Percentiles rank a stretch among this genome's conserved stretches.
phyloP scores from a whole-genome alignment of 2,797 vertebrate genomes.

The Anguilla anguilla region DNA sequence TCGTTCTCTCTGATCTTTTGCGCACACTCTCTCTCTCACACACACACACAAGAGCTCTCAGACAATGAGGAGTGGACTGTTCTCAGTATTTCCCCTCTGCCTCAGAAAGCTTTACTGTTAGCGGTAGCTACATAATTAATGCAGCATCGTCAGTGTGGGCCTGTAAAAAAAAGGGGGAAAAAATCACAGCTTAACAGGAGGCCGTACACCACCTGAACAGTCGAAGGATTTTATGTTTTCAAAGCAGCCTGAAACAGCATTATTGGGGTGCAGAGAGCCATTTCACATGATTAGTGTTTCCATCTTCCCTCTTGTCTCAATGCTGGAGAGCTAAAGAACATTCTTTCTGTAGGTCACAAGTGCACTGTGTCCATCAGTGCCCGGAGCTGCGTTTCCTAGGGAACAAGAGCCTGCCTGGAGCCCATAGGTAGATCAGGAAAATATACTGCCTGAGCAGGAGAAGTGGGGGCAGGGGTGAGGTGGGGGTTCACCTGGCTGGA shows the following conservation, averaged over 20 bases:
- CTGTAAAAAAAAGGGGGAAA: not conserved
- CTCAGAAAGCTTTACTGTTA: not conserved
- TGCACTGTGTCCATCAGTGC: conserved; percentile 63
- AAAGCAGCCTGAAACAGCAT: conserved; percentile 48
- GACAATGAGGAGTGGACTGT: not conserved
- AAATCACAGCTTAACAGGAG: not conserved
- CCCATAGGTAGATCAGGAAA: conserved; percentile 46
- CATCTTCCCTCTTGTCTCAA: conserved; percentile 52
- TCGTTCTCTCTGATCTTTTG: conserved; percentile 21
- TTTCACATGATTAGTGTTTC: conserved; percentile 57
- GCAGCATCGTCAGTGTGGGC: not conserved
- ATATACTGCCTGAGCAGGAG: conserved; percentile 51
- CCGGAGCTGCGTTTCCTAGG: conserved; percentile 70
- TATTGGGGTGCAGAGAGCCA: conserved; percentile 13
- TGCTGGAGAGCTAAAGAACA: conserved; percentile 50
- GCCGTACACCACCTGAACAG: not conserved
- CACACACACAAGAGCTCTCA: not conserved
- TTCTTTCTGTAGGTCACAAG: conserved; percentile 57
- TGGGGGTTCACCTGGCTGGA: conserved; percentile 14
- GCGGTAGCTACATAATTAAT: conserved; percentile 10
- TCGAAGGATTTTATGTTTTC: conserved; percentile 29
- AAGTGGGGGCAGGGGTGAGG: not conserved
- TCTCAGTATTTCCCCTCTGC: not conserved
- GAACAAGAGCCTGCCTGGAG: conserved; percentile 65
- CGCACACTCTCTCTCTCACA: not conserved